phyloP scores from a whole-genome alignment of 2,113 vertebrate genomes.

The Melanotaenia duboulayi region DNA sequence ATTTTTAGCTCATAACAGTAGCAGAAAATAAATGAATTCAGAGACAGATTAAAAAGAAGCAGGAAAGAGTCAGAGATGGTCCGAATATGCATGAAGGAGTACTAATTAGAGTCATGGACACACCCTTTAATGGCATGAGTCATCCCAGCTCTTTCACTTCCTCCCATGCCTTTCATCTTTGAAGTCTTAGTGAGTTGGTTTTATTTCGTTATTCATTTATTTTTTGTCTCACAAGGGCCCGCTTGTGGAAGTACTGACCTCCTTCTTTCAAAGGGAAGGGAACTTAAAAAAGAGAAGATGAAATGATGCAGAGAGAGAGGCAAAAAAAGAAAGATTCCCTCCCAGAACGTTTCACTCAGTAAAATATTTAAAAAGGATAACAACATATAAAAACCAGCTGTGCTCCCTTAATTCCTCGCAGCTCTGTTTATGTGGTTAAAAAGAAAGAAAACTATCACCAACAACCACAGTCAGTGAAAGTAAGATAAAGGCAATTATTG shows the following conservation, averaged over 20 bases:
- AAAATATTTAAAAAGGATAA: slow-evolving; percentile 47
- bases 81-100: slow-evolving; percentile 56
- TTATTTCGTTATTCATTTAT: slow-evolving; percentile 66
- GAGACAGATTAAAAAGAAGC: neutral
- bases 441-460: slow-evolving; percentile 8
- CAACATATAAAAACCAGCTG: slow-evolving; percentile 34
- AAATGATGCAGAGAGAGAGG: slow-evolving; percentile 12
- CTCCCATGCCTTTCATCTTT: slow-evolving; percentile 58
- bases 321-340: slow-evolving; percentile 23
- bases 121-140: slow-evolving; percentile 59
- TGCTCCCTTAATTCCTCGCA: slow-evolving; percentile 19
- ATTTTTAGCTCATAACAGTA: neutral
- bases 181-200: slow-evolving; percentile 65
- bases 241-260: slow-evolving; percentile 65
- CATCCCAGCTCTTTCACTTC: slow-evolving; percentile 44
- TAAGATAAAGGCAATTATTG: too few species aligned
- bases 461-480: neutral
- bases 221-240: slow-evolving; percentile 42
- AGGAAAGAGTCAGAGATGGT: slow-evolving; percentile 16
- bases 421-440: slow-evolving; percentile 21
- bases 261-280: slow-evolving; percentile 73
- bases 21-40: slow-evolving; percentile 7
- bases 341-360: slow-evolving; percentile 49
- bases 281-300: slow-evolving; percentile 31
- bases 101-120: slow-evolving; percentile 69